These are phyloP conservation scores for Cygnus atratus DNA, from an alignment of 2,113 vertebrate genomes.

Conservation along the genomic window DNA sequence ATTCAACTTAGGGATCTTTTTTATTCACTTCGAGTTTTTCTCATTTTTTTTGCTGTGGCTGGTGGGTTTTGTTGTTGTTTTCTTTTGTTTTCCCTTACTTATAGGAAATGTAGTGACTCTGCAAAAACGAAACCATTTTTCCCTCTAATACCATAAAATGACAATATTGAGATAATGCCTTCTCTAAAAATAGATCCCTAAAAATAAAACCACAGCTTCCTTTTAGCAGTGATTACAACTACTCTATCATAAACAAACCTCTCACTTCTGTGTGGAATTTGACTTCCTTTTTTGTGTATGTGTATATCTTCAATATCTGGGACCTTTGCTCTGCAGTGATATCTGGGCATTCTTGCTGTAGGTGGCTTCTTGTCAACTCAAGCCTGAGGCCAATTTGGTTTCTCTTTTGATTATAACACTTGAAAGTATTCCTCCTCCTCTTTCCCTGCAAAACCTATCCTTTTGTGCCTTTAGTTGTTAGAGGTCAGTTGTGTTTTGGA, in stretches of 20 bases:
- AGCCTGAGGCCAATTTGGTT: neutral
- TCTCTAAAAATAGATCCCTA: conserved; percentile 41
- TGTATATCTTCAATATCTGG: neutral
- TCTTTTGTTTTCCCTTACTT: neutral
- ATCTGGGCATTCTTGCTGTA: neutral
- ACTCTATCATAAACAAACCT: conserved; percentile 16
- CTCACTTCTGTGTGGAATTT: neutral
- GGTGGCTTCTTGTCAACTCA: neutral
- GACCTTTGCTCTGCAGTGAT: neutral
- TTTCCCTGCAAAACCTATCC: neutral
- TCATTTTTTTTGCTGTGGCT: neutral
- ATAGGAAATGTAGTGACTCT: neutral
- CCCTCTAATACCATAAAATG: conserved; percentile 1
- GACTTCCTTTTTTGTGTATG: conserved; percentile 15
- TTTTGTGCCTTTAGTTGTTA: neutral
- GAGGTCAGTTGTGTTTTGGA: neutral
- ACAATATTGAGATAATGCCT: conserved; percentile 39
- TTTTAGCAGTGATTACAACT: conserved; percentile 1
- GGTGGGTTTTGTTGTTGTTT: neutral
- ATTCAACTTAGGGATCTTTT: neutral
- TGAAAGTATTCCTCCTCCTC: neutral
- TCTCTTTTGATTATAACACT: neutral
- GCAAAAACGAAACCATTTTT: conserved; percentile 28
- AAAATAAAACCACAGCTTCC: conserved; percentile 56
- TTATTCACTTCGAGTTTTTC: too few relatives aligned